Conservation (phyloP, 1,140 invertebrate species). For the Drosophila triauraria region DNA sequence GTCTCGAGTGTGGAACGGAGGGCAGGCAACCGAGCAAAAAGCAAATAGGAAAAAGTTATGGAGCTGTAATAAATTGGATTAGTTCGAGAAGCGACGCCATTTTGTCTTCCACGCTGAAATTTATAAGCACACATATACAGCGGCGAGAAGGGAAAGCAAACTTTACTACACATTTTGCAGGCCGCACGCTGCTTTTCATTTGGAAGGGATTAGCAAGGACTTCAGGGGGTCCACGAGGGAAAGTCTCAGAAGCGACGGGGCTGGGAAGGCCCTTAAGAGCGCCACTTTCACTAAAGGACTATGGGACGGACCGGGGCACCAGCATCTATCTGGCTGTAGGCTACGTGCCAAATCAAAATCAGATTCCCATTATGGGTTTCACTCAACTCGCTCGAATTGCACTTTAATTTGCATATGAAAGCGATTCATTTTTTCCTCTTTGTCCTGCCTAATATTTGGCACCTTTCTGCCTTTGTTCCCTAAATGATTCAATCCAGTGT, state of each 20-base stretch:
- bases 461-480: slow-evolving; percentile 62
- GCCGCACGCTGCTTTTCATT: slow-evolving; percentile 70
- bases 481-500: slow-evolving; percentile 69
- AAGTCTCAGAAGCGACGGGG: neutral
- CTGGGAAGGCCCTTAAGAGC: slow-evolving; percentile 34
- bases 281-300: slow-evolving; percentile 62
- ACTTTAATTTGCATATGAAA: slow-evolving; percentile 79
- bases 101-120: slow-evolving; percentile 60
- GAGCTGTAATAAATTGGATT: slow-evolving; percentile 85
- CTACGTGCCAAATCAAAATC: slow-evolving; percentile 83
- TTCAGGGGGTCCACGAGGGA: slow-evolving; percentile 1
- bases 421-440: slow-evolving; percentile 55
- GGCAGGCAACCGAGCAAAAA: slow-evolving; percentile 28
- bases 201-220: slow-evolving; percentile 63
- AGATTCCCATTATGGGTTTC: slow-evolving; percentile 58
- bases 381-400: slow-evolving; percentile 47
- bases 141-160: slow-evolving; percentile 28
- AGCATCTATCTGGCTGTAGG: slow-evolving; percentile 28
- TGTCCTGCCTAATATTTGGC: slow-evolving; percentile 67
- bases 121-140: slow-evolving; percentile 55
- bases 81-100: slow-evolving; percentile 83
- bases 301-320: slow-evolving; percentile 27
- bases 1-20: slow-evolving; percentile 45
- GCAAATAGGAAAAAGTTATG: slow-evolving; percentile 83
- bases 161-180: slow-evolving; percentile 56